These are phyloP conservation scores for Campaea margaritaria DNA, from an alignment of 2,888 invertebrate species.

Conservation along the genomic window DNA sequence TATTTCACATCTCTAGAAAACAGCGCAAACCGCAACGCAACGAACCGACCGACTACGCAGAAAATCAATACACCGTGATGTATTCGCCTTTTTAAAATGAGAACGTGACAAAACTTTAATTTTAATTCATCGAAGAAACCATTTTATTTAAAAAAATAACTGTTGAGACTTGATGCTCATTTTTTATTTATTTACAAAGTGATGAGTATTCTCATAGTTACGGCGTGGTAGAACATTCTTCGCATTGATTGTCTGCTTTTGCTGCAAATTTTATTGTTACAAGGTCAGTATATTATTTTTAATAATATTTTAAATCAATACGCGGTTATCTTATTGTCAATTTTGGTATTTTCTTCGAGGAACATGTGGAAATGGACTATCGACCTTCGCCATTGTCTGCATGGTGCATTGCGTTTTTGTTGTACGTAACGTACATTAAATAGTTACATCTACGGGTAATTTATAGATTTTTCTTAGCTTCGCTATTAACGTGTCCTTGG, in stretches of 20 bases:
- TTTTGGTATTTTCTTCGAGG: constrained; percentile 42
- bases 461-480: constrained; percentile 11
- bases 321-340: constrained; percentile 7
- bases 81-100: constrained; percentile 84
- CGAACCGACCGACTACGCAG: constrained; percentile 61
- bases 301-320: constrained; percentile 31
- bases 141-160: constrained; percentile 78
- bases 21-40: constrained; percentile 12
- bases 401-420: constrained; percentile 84
- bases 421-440: constrained; percentile 47
- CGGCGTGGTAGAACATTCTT: constrained; percentile 83
- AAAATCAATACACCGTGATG: constrained; percentile 83
- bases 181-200: constrained; percentile 85
- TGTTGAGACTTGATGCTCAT: constrained; percentile 83
- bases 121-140: constrained; percentile 77
- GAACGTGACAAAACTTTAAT: constrained; percentile 83
- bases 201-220: constrained; percentile 83
- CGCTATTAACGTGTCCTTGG: constrained; percentile 6
- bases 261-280: constrained; percentile 75
- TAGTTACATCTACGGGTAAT: constrained; percentile 46
- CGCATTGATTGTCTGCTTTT: constrained; percentile 76
- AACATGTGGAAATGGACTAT: constrained; percentile 66
- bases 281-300: constrained; percentile 71
- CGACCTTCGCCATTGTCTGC: constrained; percentile 85
- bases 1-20: constrained; percentile 9